phyloP scores from a whole-genome alignment of 2,113 vertebrate genomes.

The Pseudonaja textilis region DNA sequence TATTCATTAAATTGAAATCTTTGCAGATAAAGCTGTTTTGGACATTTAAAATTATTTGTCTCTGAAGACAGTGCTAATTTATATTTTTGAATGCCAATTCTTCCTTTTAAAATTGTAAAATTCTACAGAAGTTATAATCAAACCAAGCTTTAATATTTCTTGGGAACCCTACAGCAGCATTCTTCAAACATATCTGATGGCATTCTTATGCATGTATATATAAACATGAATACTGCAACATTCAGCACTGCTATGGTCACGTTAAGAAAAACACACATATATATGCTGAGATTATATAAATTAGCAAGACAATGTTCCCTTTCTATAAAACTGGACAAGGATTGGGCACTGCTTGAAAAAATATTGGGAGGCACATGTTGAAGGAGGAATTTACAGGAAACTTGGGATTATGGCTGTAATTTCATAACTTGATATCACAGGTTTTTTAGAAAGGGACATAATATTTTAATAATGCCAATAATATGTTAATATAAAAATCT shows the following conservation, averaged over 20 bases:
- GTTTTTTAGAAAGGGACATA: background rate
- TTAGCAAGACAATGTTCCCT: slow-evolving; percentile 37
- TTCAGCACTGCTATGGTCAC: slow-evolving; percentile 56
- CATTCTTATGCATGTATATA: slow-evolving; percentile 53
- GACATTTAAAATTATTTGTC: slow-evolving; percentile 12
- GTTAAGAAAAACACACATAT: slow-evolving; percentile 43
- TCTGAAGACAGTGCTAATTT: slow-evolving; percentile 11
- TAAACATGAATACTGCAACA: slow-evolving; percentile 50
- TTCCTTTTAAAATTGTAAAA: slow-evolving; percentile 17
- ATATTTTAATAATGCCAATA: slow-evolving; percentile 48
- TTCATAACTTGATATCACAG: background rate
- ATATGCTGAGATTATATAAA: slow-evolving; percentile 39
- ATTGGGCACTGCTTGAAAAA: slow-evolving; percentile 47
- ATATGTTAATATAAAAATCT: slow-evolving; percentile 37
- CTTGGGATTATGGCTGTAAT: background rate
- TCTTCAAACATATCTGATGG: slow-evolving; percentile 62
- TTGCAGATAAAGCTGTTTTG: background rate
- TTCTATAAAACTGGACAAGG: slow-evolving; percentile 50
- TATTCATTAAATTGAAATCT: slow-evolving; percentile 1
- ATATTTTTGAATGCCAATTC: slow-evolving; percentile 29
- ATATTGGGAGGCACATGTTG: slow-evolving; percentile 13
- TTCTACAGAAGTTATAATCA: slow-evolving; percentile 32
- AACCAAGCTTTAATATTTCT: slow-evolving; percentile 34
- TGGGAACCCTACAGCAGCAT: slow-evolving; percentile 57
- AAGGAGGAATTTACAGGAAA: slow-evolving; percentile 9